These are phyloP conservation scores for Spea multiplicata DNA, from an alignment of 2,113 vertebrate genomes.

Conservation along the genomic window DNA sequence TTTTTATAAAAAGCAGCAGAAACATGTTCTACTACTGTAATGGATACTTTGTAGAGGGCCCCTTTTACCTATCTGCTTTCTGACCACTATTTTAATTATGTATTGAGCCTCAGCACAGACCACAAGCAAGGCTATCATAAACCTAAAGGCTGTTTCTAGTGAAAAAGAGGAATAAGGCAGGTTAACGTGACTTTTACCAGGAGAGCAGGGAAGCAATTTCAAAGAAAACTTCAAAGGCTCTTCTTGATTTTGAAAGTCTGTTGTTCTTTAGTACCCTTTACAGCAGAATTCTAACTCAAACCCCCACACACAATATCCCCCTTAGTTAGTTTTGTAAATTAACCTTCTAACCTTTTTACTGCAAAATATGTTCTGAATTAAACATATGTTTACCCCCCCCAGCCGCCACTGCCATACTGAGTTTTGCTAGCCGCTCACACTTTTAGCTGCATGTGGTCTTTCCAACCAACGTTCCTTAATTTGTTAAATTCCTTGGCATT, in stretches of 20 bases:
- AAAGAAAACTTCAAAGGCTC: constrained; percentile 29
- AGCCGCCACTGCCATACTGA: constrained; percentile 12
- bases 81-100: neutral
- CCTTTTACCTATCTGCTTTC: neutral
- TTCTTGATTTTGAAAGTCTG: constrained; percentile 4
- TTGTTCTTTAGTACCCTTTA: constrained; percentile 8
- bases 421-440: constrained; percentile 10
- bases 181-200: constrained; percentile 37
- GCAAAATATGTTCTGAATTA: constrained; percentile 36
- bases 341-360: constrained; percentile 43
- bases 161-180: constrained; percentile 12
- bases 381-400: constrained; percentile 37
- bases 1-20: neutral
- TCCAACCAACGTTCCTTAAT: neutral
- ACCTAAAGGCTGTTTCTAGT: constrained; percentile 3
- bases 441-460: constrained; percentile 3
- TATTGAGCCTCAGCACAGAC: neutral
- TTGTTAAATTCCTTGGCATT: neutral
- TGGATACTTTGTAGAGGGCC: neutral
- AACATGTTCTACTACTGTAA: too few relatives aligned
- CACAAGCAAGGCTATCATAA: constrained; percentile 2
- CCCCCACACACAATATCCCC: constrained; percentile 12
- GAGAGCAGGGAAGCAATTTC: constrained; percentile 20
- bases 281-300: constrained; percentile 14
- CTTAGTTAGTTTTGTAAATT: constrained; percentile 37